phyloP scores from a whole-genome alignment of 1,140 invertebrate species.

The Polypedilum vanderplanki region DNA sequence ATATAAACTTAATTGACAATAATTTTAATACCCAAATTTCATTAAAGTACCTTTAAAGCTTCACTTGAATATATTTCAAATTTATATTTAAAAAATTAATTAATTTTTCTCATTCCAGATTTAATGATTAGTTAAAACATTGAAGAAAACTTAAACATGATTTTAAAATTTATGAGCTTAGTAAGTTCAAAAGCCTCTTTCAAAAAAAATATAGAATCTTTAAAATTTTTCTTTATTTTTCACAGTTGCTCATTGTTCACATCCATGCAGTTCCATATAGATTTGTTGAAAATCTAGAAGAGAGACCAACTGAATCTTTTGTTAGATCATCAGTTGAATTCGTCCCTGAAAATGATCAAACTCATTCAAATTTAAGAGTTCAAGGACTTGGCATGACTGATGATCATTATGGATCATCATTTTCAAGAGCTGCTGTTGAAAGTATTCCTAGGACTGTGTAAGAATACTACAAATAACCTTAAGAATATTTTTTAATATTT shows the following conservation, averaged over 20 bases:
- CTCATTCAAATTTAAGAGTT: background rate
- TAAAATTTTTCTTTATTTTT: no score
- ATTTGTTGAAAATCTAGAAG: background rate
- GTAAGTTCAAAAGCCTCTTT: background rate
- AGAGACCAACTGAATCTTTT: background rate
- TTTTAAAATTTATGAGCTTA: background rate
- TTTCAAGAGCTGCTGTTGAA: slow-evolving; percentile 52
- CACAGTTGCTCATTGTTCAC: no score
- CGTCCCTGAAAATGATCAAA: background rate
- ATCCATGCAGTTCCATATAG: background rate
- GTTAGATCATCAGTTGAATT: background rate
- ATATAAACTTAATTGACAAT: no score
- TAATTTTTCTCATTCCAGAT: background rate
- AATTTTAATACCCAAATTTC: no score
- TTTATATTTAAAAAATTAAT: no score
- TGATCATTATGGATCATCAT: slow-evolving; percentile 38
- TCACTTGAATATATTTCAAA: no score
- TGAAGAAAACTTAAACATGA: background rate
- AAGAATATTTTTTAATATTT: no score
- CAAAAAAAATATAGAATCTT: no score
- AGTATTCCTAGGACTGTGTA: slow-evolving; percentile 40
- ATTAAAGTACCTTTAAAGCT: no score
- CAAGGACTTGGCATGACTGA: slow-evolving; percentile 30
- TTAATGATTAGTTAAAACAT: background rate
- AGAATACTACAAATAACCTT: slow-evolving; percentile 31